Evolutionary conservation across 2,113 vertebrate genomes (phyloP).

Genomic region (Eurypyga helias): DNA sequence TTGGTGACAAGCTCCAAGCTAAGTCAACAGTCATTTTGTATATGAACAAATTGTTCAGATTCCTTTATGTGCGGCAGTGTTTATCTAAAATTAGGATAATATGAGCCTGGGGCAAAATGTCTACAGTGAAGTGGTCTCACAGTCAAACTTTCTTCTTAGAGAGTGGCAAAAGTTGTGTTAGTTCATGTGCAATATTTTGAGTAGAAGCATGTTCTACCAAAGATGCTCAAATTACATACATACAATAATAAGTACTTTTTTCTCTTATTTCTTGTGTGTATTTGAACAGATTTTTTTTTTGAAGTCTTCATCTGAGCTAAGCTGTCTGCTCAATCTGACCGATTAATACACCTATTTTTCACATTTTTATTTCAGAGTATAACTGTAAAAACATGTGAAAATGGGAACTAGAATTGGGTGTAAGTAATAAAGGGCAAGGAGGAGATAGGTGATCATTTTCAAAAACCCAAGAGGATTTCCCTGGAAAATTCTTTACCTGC

Average conservation of each 20-base stretch:
- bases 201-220: not conserved
- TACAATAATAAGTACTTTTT: not conserved
- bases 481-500: not conserved
- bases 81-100: conserved; percentile 60
- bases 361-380: not conserved
- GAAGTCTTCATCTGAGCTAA: not conserved
- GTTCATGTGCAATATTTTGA: conserved; percentile 2
- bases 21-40: not conserved
- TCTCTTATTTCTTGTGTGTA: not conserved
- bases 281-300: not conserved
- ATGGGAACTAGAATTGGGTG: not conserved
- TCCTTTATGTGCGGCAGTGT: conserved; percentile 32
- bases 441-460: not conserved
- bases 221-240: not conserved
- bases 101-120: conserved; percentile 24
- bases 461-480: not conserved
- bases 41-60: conserved; percentile 36
- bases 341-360: not conserved
- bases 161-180: conserved; percentile 42
- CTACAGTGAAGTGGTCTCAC: not conserved
- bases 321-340: not conserved
- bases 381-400: not conserved
- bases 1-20: conserved; percentile 17
- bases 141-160: conserved; percentile 29
- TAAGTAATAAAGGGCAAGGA: not conserved